Base-by-base conservation (phyloP, 2,888 invertebrate species). In the Strigamia maritima region DNA sequence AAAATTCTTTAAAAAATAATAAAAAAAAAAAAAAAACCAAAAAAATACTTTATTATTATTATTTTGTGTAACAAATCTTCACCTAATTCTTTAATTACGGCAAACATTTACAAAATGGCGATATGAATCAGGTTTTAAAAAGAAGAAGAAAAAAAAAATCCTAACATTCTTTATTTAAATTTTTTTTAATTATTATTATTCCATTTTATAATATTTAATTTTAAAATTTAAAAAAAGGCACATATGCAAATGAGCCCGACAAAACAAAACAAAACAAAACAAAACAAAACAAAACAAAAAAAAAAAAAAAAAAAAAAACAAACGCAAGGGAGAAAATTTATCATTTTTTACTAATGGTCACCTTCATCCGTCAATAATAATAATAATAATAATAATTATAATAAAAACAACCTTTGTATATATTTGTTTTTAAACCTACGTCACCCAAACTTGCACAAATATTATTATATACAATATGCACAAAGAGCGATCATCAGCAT, bases 361-460 rank as follows among this genome's bases (percentile, higher is more conserved):
- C 49, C 49, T 49, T 49, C 49, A 49, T 49, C 49, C 49, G 49
- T n/a, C 49, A n/a, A 49, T 49, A 49, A 49, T 49, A 49, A 49
- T n/a, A n/a, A n/a, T n/a, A n/a, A n/a, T n/a, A n/a, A n/a, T n/a
- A n/a, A n/a, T n/a, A n/a, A n/a, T n/a, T n/a, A n/a, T n/a, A n/a
- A n/a, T 31, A 31, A 31, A 31, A 49, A 49, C 49, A 49, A 49
- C 49, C 49, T 49, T 49, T 49, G 2, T 49, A 49, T 49, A 31
- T 31, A 31, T 31, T 31, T 31, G 31, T 31, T 31, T 31, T 49
- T 49, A 49, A 49, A 49, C 49, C 49, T 49, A 49, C 49, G 49
- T 49, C 49, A 49, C 49, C 49, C 49, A 49, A 49, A 49, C 49
- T 49, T 49, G 49, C 49, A 49, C 49, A 49, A 49, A 49, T 49